These are phyloP conservation scores for Phenganax stokvisi DNA, from an alignment of 92 coral and sea anemone species.

Conservation along the genomic window DNA sequence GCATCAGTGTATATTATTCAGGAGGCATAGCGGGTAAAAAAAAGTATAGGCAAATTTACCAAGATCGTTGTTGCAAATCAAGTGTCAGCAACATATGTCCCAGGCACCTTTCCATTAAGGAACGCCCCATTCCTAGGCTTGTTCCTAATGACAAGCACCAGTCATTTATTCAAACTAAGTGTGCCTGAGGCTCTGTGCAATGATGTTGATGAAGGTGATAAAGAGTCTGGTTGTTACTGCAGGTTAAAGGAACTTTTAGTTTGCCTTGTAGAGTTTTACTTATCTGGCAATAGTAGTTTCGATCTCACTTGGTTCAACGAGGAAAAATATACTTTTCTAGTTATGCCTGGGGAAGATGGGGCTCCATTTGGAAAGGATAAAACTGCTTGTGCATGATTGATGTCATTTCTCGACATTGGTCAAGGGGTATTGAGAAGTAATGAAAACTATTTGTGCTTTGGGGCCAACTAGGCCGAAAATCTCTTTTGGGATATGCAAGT, in stretches of 20 bases:
- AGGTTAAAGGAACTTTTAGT: constrained; percentile 7
- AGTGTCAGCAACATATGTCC: background rate
- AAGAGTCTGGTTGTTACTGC: constrained; percentile 4
- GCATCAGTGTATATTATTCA: constrained; percentile 49
- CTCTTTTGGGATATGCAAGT: constrained; percentile 6
- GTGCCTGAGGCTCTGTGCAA: background rate
- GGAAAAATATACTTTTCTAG: constrained; percentile 6
- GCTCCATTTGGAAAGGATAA: constrained; percentile 18
- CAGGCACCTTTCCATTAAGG: background rate
- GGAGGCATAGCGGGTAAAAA: constrained; percentile 53
- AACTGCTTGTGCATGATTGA: constrained; percentile 13
- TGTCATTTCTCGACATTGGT: constrained; percentile 2
- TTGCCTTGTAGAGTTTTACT: background rate
- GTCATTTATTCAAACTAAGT: constrained; percentile 7
- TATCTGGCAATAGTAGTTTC: background rate
- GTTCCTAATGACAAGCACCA: constrained; percentile 6
- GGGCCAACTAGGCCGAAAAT: constrained; percentile 9
- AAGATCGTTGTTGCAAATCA: constrained; percentile 8
- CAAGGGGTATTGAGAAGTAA: constrained; percentile 14
- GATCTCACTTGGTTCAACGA: constrained; percentile 17
- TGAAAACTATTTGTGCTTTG: constrained; percentile 19
- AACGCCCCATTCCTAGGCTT: background rate
- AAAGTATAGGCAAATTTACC: constrained; percentile 43
- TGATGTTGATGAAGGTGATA: background rate
- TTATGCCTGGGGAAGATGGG: constrained; percentile 17